Conservation (phyloP, 2,888 invertebrate species). For the Nomada hirtipes region DNA sequence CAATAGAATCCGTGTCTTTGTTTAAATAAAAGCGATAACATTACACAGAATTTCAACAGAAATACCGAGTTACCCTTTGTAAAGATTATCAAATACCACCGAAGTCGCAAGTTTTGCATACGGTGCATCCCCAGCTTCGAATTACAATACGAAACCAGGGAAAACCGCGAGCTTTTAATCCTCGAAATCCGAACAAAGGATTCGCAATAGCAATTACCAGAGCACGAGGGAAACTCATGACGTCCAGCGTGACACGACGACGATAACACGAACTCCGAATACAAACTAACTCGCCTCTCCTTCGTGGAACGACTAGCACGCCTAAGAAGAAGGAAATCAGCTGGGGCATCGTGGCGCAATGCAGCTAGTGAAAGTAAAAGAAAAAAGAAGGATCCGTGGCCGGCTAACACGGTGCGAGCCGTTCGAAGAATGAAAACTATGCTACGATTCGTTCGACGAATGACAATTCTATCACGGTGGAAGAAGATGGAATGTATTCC, state of each 20-base stretch:
- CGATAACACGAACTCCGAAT: constrained; percentile 50
- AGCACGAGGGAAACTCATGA: constrained; percentile 48
- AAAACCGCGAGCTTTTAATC: not conserved
- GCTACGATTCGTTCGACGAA: constrained; percentile 34
- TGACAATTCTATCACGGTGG: constrained; percentile 53
- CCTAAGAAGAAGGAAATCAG: constrained; percentile 49
- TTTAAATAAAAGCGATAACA: not conserved
- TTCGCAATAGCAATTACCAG: constrained; percentile 24
- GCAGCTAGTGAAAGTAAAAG: constrained; percentile 64
- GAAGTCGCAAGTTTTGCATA: not conserved
- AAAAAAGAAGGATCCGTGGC: constrained; percentile 43
- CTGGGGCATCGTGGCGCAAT: constrained; percentile 49
- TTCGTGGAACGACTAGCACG: constrained; percentile 18
- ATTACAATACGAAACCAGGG: not conserved
- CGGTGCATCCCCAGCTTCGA: not conserved
- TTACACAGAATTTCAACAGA: not conserved
- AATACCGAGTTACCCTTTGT: not conserved
- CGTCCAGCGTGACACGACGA: constrained; percentile 20
- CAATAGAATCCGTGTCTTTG: not conserved
- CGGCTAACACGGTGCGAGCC: constrained; percentile 40
- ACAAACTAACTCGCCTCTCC: constrained; percentile 52
- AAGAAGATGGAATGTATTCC: constrained; percentile 56
- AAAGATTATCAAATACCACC: not conserved
- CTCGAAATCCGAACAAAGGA: not conserved
- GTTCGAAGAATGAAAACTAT: constrained; percentile 60